A percentile compares a stretch with the other conserved stretches of the same genome.
Evolutionary conservation across 2,888 invertebrate genomes (phyloP).

Genomic region (Blera fallax): DNA sequence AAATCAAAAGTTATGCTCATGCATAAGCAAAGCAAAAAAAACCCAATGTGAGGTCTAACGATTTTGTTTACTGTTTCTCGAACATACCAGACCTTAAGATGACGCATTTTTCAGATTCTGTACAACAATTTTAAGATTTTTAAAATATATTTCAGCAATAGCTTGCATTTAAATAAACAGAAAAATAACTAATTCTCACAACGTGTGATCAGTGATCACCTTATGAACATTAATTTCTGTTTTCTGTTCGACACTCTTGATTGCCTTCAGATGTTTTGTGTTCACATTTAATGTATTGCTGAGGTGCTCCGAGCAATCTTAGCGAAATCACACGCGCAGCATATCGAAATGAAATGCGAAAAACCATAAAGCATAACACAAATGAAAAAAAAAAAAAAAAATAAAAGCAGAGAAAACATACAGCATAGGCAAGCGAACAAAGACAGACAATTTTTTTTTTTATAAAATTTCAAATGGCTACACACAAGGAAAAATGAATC

Average conservation of each 20-base stretch:
- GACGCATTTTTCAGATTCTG: background rate
- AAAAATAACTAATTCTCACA: background rate
- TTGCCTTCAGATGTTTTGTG: slow-evolving; percentile 25
- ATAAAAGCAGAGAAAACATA: background rate
- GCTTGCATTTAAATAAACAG: slow-evolving; percentile 23
- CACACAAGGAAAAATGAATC: background rate
- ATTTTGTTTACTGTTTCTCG: slow-evolving; percentile 5
- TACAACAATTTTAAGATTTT: slow-evolving; percentile 4
- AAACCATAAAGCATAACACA: slow-evolving; percentile 36
- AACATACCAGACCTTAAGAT: background rate
- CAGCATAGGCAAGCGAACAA: background rate
- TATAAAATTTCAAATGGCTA: slow-evolving; percentile 2
- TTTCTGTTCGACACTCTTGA: slow-evolving; percentile 43
- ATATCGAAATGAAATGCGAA: slow-evolving; percentile 23
- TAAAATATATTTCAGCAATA: slow-evolving; percentile 8
- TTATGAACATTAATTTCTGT: slow-evolving; percentile 1
- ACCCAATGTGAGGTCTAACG: background rate
- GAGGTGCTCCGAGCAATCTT: background rate
- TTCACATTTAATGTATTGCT: slow-evolving; percentile 2
- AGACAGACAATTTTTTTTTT: background rate
- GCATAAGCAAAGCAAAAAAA: background rate
- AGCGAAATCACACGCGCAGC: slow-evolving; percentile 33
- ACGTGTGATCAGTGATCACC: slow-evolving; percentile 8
- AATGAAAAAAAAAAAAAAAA: slow-evolving; percentile 9
- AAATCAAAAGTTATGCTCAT: background rate